A percentile compares a stretch with the other conserved stretches of the same genome.
These are phyloP conservation scores for Chrosomus eos DNA, from an alignment of 2,797 vertebrate species.

Conservation along the genomic window DNA sequence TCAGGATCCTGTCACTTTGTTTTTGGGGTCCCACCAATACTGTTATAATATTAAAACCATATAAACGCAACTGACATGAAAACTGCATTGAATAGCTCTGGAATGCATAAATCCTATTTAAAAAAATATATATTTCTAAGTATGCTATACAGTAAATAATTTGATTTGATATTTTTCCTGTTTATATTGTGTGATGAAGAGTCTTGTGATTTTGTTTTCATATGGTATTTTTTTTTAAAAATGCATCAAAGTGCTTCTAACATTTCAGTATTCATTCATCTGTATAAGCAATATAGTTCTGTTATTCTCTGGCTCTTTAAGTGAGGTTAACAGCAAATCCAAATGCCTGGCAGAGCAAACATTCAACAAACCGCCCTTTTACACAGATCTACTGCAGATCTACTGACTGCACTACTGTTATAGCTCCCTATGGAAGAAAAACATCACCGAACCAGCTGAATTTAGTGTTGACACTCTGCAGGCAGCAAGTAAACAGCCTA, in stretches of 20 bases:
- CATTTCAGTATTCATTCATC: not conserved
- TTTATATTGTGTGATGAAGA: not conserved
- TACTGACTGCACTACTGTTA: constrained; percentile 37
- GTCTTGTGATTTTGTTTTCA: not conserved
- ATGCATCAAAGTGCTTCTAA: not conserved
- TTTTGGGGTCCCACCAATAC: not conserved
- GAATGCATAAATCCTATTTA: not conserved
- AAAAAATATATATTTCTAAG: not conserved
- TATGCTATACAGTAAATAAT: not conserved
- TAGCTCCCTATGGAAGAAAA: constrained; percentile 12
- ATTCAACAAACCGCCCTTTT: constrained; percentile 8
- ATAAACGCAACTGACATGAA: not conserved
- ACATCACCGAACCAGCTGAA: not conserved
- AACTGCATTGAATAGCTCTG: not conserved
- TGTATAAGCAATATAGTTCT: not conserved
- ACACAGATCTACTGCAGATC: constrained; percentile 9
- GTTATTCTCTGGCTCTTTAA: not conserved
- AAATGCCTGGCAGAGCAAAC: not conserved
- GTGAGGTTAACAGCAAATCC: constrained; percentile 4
- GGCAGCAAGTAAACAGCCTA: constrained; percentile 9
- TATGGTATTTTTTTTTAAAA: not conserved
- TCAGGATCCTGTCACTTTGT: not conserved
- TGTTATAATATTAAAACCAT: no score
- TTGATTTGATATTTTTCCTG: not conserved
- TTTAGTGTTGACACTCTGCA: constrained; percentile 12